Evolutionary conservation across 2,113 vertebrate genomes (phyloP), one percentile per base, ranked within the genome.

Genomic region (Microcebus griseorufus): DNA sequence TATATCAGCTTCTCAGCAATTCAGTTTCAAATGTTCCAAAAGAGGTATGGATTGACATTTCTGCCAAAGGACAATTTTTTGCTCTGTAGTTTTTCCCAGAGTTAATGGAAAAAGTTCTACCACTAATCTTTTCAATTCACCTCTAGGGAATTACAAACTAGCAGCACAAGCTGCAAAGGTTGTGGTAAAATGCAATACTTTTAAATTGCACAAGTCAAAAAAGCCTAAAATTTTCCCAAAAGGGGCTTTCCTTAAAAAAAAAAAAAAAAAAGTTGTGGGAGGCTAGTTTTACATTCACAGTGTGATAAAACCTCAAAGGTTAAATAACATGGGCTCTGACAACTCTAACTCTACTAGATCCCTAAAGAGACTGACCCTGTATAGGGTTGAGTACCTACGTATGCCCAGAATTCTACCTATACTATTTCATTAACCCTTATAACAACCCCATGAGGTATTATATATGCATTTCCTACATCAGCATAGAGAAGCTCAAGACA

Each of bases 41-140:
- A 93, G 84, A 91, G 42, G 39, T 80, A 96, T 23, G 76, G 88
- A 97, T 95, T 95, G 97, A 96, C 96, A 86, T 86, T 96, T 97
- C 95, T 98, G 96, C 85, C 94, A 51, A 92, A 85, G 62, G 89
- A 96, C 90, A 96, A 69, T 79, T 97, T 89, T 97, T 94, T 95
- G 91, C 65, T 95, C 72, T 79, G 37, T 90, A 88, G 75, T 76
- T 51, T 93, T 86, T 55, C 97, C 92, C n/a, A 75, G 93, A 97
- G 72, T 65, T 90, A 95, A 96, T 85, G 96, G 67, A 83, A 65
- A 90, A 94, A 53, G 65, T 93, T 97, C 51, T 96, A 83, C 62
- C 75, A 82, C 93, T 98, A 97, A 97, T 98, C 90, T 98, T 97
- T 95, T 90, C 96, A 95, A 94, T 90, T 95, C 93, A 83, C 92